phyloP scores from a whole-genome alignment of 2,888 invertebrate species.

The Lasioglossum villosulum region DNA sequence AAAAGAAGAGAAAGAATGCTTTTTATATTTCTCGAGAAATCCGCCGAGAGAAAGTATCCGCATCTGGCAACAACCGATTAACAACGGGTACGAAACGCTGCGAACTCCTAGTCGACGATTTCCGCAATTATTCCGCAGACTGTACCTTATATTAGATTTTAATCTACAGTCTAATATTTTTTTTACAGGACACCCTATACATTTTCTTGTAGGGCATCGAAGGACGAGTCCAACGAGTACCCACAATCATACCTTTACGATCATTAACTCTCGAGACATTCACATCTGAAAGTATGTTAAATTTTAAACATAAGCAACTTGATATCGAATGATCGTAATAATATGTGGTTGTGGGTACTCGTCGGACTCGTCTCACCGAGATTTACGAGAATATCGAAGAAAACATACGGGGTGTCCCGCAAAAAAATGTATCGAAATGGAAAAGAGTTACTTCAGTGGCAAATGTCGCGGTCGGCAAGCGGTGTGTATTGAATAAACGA shows the following conservation, averaged over 20 bases:
- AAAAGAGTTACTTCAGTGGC: no score
- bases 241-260: background rate
- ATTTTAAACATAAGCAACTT: background rate
- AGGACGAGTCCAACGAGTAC: background rate
- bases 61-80: constrained; percentile 50
- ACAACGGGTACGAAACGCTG: constrained; percentile 43
- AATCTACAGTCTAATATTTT: background rate
- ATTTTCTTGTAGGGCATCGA: background rate
- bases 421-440: background rate
- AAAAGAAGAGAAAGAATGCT: constrained; percentile 42
- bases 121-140: constrained; percentile 20
- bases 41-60: constrained; percentile 62
- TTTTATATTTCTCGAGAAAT: constrained; percentile 58
- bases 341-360: background rate
- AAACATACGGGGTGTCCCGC: background rate
- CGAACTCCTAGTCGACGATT: constrained; percentile 33
- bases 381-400: background rate
- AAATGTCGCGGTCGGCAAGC: no score
- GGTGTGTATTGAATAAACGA: no score
- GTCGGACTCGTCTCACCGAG: background rate
- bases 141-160: background rate
- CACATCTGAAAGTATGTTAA: background rate
- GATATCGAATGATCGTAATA: background rate
- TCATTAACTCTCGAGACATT: background rate
- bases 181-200: background rate